Evolutionary conservation across 2,888 invertebrate genomes (phyloP).

Genomic region (Thyatira batis): DNA sequence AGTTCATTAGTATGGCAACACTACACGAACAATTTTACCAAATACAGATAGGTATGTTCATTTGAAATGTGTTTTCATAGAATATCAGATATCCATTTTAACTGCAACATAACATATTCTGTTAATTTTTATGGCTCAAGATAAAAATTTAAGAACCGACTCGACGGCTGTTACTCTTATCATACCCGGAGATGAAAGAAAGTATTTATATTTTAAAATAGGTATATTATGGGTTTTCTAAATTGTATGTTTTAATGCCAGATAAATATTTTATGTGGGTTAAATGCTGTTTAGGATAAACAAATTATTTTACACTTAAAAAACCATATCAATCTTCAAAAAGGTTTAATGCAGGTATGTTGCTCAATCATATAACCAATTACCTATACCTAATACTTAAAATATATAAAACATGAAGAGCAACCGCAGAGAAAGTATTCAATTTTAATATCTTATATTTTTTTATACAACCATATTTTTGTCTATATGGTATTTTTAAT

Average conservation of each 20-base stretch:
- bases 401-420: too few relatives aligned
- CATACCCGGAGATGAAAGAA: slow-evolving; percentile 11
- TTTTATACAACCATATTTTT: too few relatives aligned
- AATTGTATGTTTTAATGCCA: not conserved
- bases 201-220: slow-evolving; percentile 4
- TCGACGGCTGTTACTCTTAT: slow-evolving; percentile 14
- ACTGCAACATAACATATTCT: slow-evolving; percentile 19
- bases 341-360: too few relatives aligned
- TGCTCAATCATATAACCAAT: too few relatives aligned
- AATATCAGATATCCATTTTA: not conserved
- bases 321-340: too few relatives aligned
- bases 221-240: not conserved
- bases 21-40: too few relatives aligned
- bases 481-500: too few relatives aligned
- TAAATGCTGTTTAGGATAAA: not conserved
- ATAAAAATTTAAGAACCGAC: slow-evolving; percentile 22
- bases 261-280: not conserved
- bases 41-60: too few relatives aligned
- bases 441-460: too few relatives aligned
- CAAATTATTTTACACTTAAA: not conserved
- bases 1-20: too few relatives aligned
- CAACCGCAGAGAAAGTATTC: too few relatives aligned
- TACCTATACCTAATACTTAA: too few relatives aligned
- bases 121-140: slow-evolving; percentile 31
- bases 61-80: not conserved